Evolutionary conservation across 2,113 vertebrate species (phyloP), one percentile per base, ranked within the genome.

Genomic region (Ibidorhyncha struthersii): DNA sequence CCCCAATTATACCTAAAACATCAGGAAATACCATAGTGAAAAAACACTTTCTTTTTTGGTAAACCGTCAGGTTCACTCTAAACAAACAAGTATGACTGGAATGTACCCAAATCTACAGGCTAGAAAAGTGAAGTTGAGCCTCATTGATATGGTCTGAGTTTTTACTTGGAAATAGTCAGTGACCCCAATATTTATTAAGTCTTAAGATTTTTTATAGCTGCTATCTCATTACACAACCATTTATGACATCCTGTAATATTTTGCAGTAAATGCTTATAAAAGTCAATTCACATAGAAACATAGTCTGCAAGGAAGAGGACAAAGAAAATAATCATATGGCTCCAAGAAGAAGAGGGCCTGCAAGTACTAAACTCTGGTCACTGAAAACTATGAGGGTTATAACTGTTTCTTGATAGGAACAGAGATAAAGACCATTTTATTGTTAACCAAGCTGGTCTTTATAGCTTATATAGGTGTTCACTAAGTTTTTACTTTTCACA

Each of bases 201-300:
- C 53, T 91, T 76, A 66, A 72, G 50, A 27, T 81, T 82, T 87
- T 96, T 97, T 91, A 95, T 90, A 80, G 86, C 56, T 71, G 56
- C 77, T 89, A 43, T 96, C 87, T 97, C 90, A 93, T 97, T 97
- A 90, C 71, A 92, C 70, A 90, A 65, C 56, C 61, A 82, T 97
- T 98, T 96, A 81, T 94, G 79, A 90, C 40, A 95, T 89, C 89
- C 80, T 97, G 52, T 63, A 92, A 83, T 96, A 89, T 93, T 95
- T 67, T 91, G n/a, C 73, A 85, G 65, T 71, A 87, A 84, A 94
- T 47, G 32, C 72, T 95, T 93, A 56, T 74, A 86, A 95, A 96
- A 95, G 84, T 91, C 61, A 76, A 14, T 72, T 90, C 58, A 80
- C 7, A 1, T 25, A 47, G 78, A 94, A 91, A 74, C 43, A 50